These are phyloP conservation scores for Pseudocheirus occidentalis DNA, from an alignment of 2,797 vertebrate species.

Conservation along the genomic window DNA sequence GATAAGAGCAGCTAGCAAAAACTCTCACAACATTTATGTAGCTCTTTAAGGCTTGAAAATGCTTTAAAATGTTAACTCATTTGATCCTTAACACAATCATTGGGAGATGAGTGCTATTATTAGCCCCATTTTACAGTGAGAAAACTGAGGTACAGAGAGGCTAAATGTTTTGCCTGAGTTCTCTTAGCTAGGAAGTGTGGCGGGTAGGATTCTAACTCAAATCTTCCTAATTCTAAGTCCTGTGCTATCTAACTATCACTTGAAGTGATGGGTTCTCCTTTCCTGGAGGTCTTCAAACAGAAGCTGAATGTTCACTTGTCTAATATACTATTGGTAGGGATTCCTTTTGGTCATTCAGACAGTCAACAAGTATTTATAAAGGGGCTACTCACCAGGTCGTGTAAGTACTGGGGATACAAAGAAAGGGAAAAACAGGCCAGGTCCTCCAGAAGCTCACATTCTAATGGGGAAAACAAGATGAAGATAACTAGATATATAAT, in stretches of 20 bases:
- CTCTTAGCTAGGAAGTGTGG: background rate
- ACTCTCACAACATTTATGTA: background rate
- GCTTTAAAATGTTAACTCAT: background rate
- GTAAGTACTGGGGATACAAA: background rate
- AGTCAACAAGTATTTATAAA: background rate
- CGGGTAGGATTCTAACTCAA: background rate
- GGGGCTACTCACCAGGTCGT: background rate
- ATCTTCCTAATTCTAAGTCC: background rate
- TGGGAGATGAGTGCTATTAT: background rate
- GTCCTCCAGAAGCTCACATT: background rate
- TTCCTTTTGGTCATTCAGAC: background rate
- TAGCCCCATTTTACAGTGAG: background rate
- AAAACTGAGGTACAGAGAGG: background rate
- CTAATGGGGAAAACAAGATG: background rate
- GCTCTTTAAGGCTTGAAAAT: background rate
- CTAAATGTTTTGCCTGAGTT: background rate
- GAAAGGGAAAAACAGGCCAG: background rate
- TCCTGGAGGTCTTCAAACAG: background rate
- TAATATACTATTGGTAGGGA: background rate
- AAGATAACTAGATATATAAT: background rate
- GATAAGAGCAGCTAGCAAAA: background rate
- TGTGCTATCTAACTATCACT: too few relatives aligned
- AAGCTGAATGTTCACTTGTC: background rate
- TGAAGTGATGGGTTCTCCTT: background rate
- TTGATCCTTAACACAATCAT: background rate